A percentile compares a stretch with the other conserved stretches of the same genome.
These are phyloP conservation scores for Aptenodytes patagonicus DNA, from an alignment of 2,113 vertebrate genomes.

Conservation along the genomic window DNA sequence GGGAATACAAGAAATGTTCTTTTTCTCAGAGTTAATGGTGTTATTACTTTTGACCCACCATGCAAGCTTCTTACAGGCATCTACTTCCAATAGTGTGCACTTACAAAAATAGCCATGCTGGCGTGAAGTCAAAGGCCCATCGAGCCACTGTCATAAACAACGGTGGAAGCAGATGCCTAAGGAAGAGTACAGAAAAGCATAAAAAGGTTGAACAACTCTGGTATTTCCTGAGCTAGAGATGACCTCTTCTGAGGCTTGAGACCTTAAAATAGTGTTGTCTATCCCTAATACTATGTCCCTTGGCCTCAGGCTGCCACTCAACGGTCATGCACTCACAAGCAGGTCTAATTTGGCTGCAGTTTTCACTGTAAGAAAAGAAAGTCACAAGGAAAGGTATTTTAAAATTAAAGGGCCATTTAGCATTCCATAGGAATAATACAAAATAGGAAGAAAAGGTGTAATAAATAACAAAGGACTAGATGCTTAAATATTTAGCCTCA, in stretches of 20 bases:
- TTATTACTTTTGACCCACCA: background rate
- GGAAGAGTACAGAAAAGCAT: background rate
- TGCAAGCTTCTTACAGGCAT: background rate
- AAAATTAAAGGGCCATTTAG: background rate
- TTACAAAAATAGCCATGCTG: background rate
- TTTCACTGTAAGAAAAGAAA: background rate
- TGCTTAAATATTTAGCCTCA: background rate
- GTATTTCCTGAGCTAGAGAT: background rate
- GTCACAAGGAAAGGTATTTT: background rate
- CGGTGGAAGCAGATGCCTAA: background rate
- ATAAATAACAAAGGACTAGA: background rate
- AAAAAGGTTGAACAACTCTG: background rate
- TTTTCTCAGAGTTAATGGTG: background rate
- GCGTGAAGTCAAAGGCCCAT: background rate
- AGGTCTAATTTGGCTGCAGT: background rate
- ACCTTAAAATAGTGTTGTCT: background rate
- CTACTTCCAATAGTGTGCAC: background rate
- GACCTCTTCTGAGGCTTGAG: background rate
- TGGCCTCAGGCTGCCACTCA: background rate
- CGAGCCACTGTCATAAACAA: background rate
- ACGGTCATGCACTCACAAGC: background rate
- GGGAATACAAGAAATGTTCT: background rate
- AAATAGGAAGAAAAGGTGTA: background rate
- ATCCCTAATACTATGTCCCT: background rate
- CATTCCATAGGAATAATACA: background rate